phyloP scores from a whole-genome alignment of 2,888 invertebrate genomes.

The Leptinotarsa tumamoca region DNA sequence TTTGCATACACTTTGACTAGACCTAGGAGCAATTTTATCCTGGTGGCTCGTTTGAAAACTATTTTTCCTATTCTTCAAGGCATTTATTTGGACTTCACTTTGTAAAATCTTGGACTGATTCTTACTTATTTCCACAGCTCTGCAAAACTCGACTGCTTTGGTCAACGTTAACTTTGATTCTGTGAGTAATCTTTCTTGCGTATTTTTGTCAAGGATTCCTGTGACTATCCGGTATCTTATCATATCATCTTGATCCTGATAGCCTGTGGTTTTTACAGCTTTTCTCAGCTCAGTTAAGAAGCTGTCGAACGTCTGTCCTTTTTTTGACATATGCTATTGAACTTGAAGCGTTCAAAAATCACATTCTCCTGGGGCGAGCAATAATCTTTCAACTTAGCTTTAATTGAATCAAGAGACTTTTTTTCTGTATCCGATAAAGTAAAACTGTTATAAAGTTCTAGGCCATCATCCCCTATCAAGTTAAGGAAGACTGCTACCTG shows the following conservation, averaged over 20 bases:
- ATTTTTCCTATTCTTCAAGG: no score
- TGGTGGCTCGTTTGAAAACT: neutral
- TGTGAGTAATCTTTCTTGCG: slow-evolving; percentile 47
- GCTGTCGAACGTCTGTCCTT: slow-evolving; percentile 52
- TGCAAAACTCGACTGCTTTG: slow-evolving; percentile 46
- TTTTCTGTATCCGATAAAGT: slow-evolving; percentile 4
- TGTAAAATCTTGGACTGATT: slow-evolving; percentile 45
- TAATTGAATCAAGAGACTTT: no score
- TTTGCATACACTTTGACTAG: neutral
- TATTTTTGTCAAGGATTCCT: slow-evolving; percentile 45
- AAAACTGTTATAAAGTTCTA: slow-evolving; percentile 42
- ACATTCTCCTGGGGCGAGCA: no score
- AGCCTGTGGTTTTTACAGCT: slow-evolving; percentile 41
- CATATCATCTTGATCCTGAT: slow-evolving; percentile 43
- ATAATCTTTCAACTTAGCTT: no score
- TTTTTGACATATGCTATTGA: slow-evolving; percentile 48
- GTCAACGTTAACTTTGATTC: slow-evolving; percentile 44
- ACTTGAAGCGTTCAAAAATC: no score
- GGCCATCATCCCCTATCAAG: slow-evolving; percentile 45
- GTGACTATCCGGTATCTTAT: slow-evolving; percentile 51
- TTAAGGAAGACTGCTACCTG: slow-evolving; percentile 21
- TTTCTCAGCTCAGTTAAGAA: slow-evolving; percentile 53
- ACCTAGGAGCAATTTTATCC: neutral
- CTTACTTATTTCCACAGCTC: slow-evolving; percentile 45
- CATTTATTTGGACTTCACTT: slow-evolving; percentile 18